A percentile compares a stretch with the other conserved stretches of the same genome.
Evolutionary conservation across 2,113 vertebrate genomes (phyloP).

Genomic region (Tricholaema leucomelas): DNA sequence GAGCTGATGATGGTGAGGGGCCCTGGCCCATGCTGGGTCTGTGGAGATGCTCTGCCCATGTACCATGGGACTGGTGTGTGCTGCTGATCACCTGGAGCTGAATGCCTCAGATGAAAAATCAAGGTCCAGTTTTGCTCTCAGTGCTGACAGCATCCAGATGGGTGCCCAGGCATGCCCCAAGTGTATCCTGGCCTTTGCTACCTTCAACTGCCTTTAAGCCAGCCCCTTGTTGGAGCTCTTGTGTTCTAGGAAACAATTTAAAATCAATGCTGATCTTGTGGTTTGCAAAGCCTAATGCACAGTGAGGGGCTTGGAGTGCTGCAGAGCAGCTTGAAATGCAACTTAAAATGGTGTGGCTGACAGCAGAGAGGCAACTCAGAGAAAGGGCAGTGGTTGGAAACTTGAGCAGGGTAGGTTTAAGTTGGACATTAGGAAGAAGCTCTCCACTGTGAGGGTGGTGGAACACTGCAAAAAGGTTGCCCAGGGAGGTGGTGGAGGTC

Average conservation of each 20-base stretch:
- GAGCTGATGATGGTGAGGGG: not conserved
- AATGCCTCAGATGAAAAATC: not conserved
- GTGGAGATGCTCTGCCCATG: not conserved
- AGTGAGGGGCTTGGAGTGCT: constrained; percentile 23
- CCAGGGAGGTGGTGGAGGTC: too few relatives aligned
- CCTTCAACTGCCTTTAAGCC: not conserved
- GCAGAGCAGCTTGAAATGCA: constrained; percentile 48
- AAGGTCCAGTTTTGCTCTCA: not conserved
- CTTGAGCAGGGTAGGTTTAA: too few relatives aligned
- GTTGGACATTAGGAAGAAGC: too few relatives aligned
- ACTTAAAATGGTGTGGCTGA: constrained; percentile 46
- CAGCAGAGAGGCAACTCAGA: not conserved
- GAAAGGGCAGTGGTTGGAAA: too few relatives aligned
- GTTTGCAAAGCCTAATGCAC: constrained; percentile 23
- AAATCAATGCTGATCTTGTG: constrained; percentile 43
- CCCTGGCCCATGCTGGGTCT: fast-evolving
- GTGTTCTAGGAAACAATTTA: constrained; percentile 32
- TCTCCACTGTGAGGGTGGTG: too few relatives aligned
- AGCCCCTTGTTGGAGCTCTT: not conserved
- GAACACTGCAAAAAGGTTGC: too few relatives aligned
- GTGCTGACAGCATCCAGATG: not conserved
- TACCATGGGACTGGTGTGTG: fast-evolving
- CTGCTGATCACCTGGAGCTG: not conserved
- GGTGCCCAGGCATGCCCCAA: fast-evolving
- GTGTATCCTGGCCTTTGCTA: not conserved